Conservation (phyloP, 1,140 invertebrate species). For the Cydia splendana region DNA sequence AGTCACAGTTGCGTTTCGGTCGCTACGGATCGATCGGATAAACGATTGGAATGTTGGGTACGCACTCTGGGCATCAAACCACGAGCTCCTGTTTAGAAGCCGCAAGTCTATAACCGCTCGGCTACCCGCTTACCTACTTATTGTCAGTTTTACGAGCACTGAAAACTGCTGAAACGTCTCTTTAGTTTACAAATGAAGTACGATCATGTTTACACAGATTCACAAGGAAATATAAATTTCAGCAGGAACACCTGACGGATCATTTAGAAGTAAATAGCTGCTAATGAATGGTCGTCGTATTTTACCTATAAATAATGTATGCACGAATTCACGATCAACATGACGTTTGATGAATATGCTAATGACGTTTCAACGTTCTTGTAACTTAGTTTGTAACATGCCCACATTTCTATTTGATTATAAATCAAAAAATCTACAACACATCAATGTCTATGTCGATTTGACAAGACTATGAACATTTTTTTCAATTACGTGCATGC, state of each 20-base stretch:
- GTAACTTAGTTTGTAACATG: not conserved
- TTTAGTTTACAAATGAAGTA: no score
- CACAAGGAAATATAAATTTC: not conserved
- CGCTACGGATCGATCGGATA: no score
- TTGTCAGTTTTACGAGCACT: no score
- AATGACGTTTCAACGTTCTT: not conserved
- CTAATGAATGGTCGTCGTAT: not conserved
- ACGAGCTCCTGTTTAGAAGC: no score
- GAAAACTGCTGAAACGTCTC: not conserved
- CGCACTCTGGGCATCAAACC: no score
- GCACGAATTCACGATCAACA: not conserved
- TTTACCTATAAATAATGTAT: not conserved
- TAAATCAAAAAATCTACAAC: not conserved
- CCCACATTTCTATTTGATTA: not conserved
- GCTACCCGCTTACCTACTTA: no score
- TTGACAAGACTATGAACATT: no score
- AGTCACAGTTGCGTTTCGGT: no score
- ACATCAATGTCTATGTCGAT: no score
- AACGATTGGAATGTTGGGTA: no score
- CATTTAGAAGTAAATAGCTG: not conserved
- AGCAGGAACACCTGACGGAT: not conserved
- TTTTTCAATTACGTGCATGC: no score
- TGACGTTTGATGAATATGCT: slow-evolving; percentile 1
- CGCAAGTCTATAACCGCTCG: no score
- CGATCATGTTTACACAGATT: not conserved